Percentiles rank a stretch among this genome's conserved stretches.
Conservation (phyloP, 2,113 vertebrate genomes). For the Chascanopsetta lugubris region DNA sequence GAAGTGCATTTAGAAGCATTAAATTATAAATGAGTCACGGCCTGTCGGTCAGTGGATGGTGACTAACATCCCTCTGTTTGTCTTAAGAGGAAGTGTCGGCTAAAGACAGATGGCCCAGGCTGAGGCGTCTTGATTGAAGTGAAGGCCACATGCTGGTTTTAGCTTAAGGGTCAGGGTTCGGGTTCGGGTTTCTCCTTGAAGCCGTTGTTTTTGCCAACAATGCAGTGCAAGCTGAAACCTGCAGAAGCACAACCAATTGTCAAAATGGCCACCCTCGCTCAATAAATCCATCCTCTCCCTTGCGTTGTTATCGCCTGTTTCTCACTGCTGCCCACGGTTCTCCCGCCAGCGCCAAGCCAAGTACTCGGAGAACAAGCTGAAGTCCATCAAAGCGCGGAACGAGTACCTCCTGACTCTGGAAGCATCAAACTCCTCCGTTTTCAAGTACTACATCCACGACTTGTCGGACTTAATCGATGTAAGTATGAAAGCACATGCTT, state of each 20-base stretch:
- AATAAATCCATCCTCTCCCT: conserved; percentile 36
- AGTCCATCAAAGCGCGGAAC: conserved; percentile 97
- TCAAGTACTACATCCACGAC: conserved; percentile 99
- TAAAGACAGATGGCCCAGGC: conserved; percentile 25
- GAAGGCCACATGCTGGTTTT: conserved; percentile 22
- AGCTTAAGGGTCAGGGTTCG: too few relatives aligned
- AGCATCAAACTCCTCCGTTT: conserved; percentile 95
- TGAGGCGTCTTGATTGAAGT: conserved; percentile 17
- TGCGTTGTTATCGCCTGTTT: conserved; percentile 43
- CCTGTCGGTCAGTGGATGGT: conserved; percentile 50
- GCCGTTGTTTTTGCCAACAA: conserved; percentile 32
- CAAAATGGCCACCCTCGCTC: conserved; percentile 40
- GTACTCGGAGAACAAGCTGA: conserved; percentile 98
- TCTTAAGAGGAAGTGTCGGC: conserved; percentile 51
- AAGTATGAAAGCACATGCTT: conserved; percentile 78
- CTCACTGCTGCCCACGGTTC: conserved; percentile 47
- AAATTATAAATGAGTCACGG: conserved; percentile 64
- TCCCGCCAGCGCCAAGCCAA: conserved; percentile 94
- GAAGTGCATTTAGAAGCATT: conserved; percentile 49
- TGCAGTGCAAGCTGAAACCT: conserved; percentile 31
- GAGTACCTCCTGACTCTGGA: conserved; percentile 98
- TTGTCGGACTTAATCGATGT: conserved; percentile 97
- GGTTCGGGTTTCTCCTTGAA: conserved; percentile 37
- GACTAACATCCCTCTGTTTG: conserved; percentile 48
- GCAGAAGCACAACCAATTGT: conserved; percentile 43